Conservation (phyloP, 1,140 invertebrate species). For the Pteromalus puparum region DNA sequence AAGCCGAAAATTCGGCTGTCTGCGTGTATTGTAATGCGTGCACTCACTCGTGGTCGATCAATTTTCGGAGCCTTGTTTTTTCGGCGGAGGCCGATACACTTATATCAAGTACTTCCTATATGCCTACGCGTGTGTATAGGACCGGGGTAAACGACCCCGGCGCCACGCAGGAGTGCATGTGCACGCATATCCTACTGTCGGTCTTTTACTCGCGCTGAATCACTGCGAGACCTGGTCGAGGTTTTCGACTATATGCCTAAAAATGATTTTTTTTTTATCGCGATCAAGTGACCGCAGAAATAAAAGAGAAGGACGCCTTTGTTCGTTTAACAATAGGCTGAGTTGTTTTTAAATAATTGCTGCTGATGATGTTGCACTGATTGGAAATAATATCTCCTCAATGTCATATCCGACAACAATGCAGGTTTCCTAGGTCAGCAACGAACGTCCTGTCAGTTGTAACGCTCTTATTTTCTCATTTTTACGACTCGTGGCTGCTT, state of each 20-base stretch:
- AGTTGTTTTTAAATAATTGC: not conserved
- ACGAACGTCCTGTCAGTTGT: not conserved
- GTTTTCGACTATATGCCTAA: not conserved
- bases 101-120: not conserved
- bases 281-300: not conserved
- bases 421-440: constrained; percentile 27
- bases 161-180: not conserved
- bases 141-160: constrained; percentile 8
- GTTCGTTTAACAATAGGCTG: not conserved
- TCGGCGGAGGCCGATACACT: not conserved
- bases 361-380: too few species aligned
- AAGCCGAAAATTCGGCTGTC: not conserved
- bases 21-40: too few species aligned
- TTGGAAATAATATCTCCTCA: not conserved
- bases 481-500: constrained; percentile 35
- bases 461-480: constrained; percentile 50
- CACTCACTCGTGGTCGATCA: not conserved
- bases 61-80: not conserved
- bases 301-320: not conserved
- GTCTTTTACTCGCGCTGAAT: not conserved
- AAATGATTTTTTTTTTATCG: not conserved
- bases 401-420: constrained; percentile 15
- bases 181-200: not conserved
- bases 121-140: not conserved
- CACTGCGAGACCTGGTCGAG: not conserved